Evolutionary conservation across 2,113 vertebrate species (phyloP), one percentile per base, ranked within the genome.

Genomic region (Myotis yumanensis): DNA sequence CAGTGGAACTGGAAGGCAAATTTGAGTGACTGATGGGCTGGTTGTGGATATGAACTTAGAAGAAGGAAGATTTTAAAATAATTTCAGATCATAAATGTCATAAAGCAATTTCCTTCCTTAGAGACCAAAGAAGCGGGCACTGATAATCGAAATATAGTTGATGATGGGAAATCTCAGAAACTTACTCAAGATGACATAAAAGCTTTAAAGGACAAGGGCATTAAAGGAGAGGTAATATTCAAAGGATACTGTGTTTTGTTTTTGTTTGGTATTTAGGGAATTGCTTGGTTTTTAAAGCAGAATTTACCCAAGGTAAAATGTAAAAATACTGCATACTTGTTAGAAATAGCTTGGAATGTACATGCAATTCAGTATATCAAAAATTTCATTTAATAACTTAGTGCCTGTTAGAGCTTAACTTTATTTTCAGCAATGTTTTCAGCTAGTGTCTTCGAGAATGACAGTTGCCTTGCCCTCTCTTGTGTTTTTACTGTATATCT

Each of bases 161-260:
- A 99, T 87, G 99, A 99, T 98, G 99, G 99, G 43, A 99, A 99
- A 97, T 99, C 99, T 54, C 99, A 99, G 97, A 99, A 99, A 98
- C 98, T 99, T 83, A 99, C 99, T 96, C 99, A 99, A 96, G 99
- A 99, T 93, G 99, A 99, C 97, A 99, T 99, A 59, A 99, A 99
- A 98, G 99, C 98, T 82, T 98, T 99, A 84, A 99, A 99, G 98
- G 99, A 99, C 98, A 99, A 99, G 97, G 99, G 99, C 96, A 98
- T 99, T 97, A 99, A 99, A 98, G 99, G 99, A 97, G 99, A 99
- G 99, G 99, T 99, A 99, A 98, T 97, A 94, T 71, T 40, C 89
- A 97, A 89, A 91, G 52, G 48, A 91, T 25, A 77, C 77, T 76
- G 81, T 85, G 37, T 88, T 96, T 83, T 73, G 9, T 82, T 85